phyloP scores from a whole-genome alignment of 2,888 invertebrate species.

The Phlogophora meticulosa region DNA sequence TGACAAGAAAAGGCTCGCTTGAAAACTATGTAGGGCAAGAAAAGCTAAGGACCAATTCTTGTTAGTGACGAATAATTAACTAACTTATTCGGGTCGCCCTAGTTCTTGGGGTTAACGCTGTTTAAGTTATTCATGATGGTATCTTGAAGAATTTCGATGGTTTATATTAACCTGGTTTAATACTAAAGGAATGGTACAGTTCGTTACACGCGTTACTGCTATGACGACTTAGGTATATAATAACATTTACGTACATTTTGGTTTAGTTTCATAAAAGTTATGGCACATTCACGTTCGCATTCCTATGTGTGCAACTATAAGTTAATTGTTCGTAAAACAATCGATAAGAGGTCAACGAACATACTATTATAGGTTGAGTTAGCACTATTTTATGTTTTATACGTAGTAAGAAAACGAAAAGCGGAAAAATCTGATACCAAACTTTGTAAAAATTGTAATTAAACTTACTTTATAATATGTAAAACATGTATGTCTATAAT shows the following conservation, averaged over 20 bases:
- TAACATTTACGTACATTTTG: too few species aligned
- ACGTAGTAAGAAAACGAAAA: neutral
- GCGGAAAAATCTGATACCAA: too few species aligned
- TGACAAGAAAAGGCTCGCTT: constrained; percentile 29
- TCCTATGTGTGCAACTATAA: neutral
- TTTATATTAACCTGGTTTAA: constrained; percentile 31
- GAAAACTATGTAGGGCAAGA: constrained; percentile 61
- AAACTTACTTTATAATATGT: too few species aligned
- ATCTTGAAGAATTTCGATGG: constrained; percentile 41
- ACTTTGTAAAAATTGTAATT: too few species aligned
- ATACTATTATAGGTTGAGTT: constrained; percentile 16
- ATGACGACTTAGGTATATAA: neutral
- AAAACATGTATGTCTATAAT: too few species aligned
- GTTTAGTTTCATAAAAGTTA: constrained; percentile 20
- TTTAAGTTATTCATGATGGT: constrained; percentile 47
- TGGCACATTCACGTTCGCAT: neutral
- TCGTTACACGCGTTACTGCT: neutral
- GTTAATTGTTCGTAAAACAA: constrained; percentile 27
- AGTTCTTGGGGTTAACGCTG: constrained; percentile 24
- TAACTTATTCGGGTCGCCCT: constrained; percentile 47
- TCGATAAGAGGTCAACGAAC: constrained; percentile 51
- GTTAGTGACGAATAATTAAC: constrained; percentile 58
- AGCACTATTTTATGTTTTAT: constrained; percentile 19
- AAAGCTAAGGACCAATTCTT: constrained; percentile 55
- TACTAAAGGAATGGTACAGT: constrained; percentile 5